Evolutionary conservation across 2,888 invertebrate genomes (phyloP).

Genomic region (Schizaphis graminum): DNA sequence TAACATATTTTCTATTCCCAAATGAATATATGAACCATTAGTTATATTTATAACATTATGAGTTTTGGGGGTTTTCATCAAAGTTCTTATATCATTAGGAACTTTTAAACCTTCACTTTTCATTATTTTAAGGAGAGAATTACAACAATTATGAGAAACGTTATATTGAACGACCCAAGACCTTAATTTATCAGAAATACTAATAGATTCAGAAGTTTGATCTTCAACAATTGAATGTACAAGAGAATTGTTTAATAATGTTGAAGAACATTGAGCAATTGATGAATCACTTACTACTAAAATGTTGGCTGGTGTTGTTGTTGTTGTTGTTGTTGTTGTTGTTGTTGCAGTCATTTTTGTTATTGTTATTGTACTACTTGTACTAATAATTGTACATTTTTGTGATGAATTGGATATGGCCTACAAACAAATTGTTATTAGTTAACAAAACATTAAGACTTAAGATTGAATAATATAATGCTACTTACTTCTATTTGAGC

Average conservation of each 20-base stretch:
- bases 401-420: background rate
- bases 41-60: no score
- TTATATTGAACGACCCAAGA: conserved; percentile 17
- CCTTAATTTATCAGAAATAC: background rate
- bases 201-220: background rate
- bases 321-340: no score
- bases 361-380: background rate
- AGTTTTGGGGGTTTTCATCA: no score
- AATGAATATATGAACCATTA: no score
- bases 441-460: background rate
- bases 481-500: background rate
- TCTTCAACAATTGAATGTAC: no score
- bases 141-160: background rate
- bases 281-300: background rate
- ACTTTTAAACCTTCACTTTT: no score
- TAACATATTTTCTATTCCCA: no score
- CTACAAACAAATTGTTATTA: conserved; percentile 1
- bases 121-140: no score
- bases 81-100: no score
- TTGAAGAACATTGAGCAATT: background rate
- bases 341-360: no score
- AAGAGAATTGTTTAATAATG: background rate
- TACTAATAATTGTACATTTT: background rate
- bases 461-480: background rate
- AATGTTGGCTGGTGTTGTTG: background rate